Evolutionary conservation across 2,113 vertebrate genomes (phyloP).

Genomic region (Melanerpes aurifrons): DNA sequence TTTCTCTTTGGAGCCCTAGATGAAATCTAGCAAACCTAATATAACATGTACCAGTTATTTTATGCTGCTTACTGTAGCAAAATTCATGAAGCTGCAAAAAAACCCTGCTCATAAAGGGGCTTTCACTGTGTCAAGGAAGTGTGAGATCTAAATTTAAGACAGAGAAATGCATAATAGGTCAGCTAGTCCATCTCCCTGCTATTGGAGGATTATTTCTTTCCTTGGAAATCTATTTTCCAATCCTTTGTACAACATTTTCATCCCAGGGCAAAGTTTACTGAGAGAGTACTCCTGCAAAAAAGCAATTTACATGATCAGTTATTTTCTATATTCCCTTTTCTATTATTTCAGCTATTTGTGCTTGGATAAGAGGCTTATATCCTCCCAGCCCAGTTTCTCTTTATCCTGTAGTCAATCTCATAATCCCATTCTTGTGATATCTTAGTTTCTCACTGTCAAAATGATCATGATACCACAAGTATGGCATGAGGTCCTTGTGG

Average conservation of each 20-base stretch:
- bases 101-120: neutral
- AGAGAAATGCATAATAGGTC: neutral
- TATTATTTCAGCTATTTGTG: constrained; percentile 49
- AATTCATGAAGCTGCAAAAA: neutral
- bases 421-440: constrained; percentile 50
- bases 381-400: constrained; percentile 42
- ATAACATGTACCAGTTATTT: neutral
- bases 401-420: constrained; percentile 55
- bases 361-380: constrained; percentile 61
- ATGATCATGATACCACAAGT: neutral
- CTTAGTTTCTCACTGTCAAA: neutral
- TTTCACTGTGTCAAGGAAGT: neutral
- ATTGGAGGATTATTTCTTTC: neutral
- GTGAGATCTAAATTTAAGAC: neutral
- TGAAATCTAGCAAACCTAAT: neutral
- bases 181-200: neutral
- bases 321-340: constrained; percentile 46
- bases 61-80: neutral
- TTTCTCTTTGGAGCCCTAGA: neutral
- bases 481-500: neutral
- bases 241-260: neutral
- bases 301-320: constrained; percentile 57
- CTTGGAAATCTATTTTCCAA: neutral
- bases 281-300: constrained; percentile 13
- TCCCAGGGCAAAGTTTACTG: constrained; percentile 23